Percentiles rank a stretch among this genome's conserved stretches.
phyloP scores from a whole-genome alignment of 2,113 vertebrate genomes.

The Gobius niger region DNA sequence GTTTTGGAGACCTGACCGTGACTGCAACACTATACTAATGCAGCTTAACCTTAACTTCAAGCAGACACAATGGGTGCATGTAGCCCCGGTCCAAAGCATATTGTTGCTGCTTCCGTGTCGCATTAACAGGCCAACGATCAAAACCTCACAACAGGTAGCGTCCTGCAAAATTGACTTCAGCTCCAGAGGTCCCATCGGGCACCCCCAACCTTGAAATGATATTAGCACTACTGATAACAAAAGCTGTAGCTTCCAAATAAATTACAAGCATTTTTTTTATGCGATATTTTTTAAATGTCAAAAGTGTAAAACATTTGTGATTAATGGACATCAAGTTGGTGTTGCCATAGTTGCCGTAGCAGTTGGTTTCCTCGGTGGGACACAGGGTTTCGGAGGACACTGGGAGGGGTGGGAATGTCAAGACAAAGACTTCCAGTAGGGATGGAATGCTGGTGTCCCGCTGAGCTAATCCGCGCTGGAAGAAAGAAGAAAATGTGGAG shows the following conservation, averaged over 20 bases:
- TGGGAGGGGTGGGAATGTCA: constrained; percentile 86
- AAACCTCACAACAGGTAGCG: constrained; percentile 56
- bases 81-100: constrained; percentile 13
- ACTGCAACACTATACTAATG: neutral
- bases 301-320: neutral
- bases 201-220: constrained; percentile 31
- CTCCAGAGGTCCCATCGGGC: constrained; percentile 42
- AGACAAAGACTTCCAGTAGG: constrained; percentile 87
- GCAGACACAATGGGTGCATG: constrained; percentile 43
- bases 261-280: neutral
- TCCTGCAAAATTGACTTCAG: constrained; percentile 42
- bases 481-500: constrained; percentile 76
- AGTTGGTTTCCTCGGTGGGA: constrained; percentile 57
- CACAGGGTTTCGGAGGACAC: constrained; percentile 76
- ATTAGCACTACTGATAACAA: constrained; percentile 9
- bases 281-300: neutral
- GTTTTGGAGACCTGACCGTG: neutral
- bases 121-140: constrained; percentile 28
- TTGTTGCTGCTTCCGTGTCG: constrained; percentile 23
- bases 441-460: constrained; percentile 84
- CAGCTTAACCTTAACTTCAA: constrained; percentile 37
- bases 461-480: constrained; percentile 83
- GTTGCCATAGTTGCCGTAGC: constrained; percentile 20
- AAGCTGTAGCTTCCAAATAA: neutral
- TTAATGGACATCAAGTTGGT: neutral